Evolutionary conservation across 2,113 vertebrate genomes (phyloP), one percentile per base, ranked within the genome.

Genomic region (Pachyramphus minor): DNA sequence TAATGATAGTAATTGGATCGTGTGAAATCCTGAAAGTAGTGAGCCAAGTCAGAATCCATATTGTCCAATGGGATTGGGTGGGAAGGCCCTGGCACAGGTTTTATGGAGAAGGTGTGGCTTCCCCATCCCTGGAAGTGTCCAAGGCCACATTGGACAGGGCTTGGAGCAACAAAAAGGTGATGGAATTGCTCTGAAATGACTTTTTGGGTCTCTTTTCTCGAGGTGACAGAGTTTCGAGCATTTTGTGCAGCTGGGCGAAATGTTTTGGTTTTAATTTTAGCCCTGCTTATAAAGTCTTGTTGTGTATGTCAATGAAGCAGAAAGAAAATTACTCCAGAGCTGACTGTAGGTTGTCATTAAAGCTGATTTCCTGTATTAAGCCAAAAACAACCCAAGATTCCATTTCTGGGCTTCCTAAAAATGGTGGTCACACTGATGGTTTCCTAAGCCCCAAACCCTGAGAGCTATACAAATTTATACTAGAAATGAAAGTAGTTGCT

Each of bases 281-380:
- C 72, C 88, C 59, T 81, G 64, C 85, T 94, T 81, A 89, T 88
- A 88, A 89, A 95, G 42, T 93, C 89, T 93, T 96, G 89, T 97
- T 87, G 87, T 76, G 53, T 64, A 49, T 96, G 82, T 94, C 92
- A 94, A 9, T 71, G 93, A 91, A 73, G 79, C 90, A 96, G 94
- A 94, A 96, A 88, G 97, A 85, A 95, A 88, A 96, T 91, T 64
- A 82, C 90, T 81, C 75, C 72, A 39, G 62, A 96, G 95, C 84
- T 97, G 92, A 96, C 95, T 80, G 93, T 68, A 89, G 96, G 95
- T 90, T 97, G 97, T 97, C 97, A 95, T 96, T 92, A 87, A 92
- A 91, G 74, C 86, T 83, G 89, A 86, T 93, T 96, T 91, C 78
- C 12, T 86, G 60, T 55, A 56, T 20, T 72, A 92, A 97, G 94